phyloP scores from a whole-genome alignment of 2,888 invertebrate genomes.

The Sinohyriopsis cumingii region DNA sequence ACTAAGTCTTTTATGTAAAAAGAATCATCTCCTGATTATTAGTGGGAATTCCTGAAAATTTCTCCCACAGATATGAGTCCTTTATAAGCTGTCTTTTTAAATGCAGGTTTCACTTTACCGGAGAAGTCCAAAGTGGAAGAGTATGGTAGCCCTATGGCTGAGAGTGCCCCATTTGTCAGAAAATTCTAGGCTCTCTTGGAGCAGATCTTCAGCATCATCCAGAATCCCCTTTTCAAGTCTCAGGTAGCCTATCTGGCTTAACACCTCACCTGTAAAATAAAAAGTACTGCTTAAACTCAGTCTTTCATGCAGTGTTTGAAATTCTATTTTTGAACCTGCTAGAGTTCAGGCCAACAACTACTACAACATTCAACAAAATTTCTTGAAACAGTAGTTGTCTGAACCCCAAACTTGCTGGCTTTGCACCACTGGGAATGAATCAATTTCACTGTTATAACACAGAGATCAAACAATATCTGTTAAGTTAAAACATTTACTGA shows the following conservation, averaged over 20 bases:
- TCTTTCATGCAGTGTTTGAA: neutral
- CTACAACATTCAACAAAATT: neutral
- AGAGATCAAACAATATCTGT: no score
- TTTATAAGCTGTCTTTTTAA: neutral
- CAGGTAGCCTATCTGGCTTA: conserved; percentile 54
- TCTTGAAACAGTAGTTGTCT: neutral
- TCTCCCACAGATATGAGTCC: no score
- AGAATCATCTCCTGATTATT: no score
- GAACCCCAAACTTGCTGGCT: no score
- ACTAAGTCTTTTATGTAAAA: no score
- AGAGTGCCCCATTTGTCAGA: conserved; percentile 46
- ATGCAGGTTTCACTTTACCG: conserved; percentile 31
- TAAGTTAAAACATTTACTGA: no score
- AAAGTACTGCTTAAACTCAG: neutral
- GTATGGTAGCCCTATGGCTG: conserved; percentile 44
- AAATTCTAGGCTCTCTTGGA: conserved; percentile 54
- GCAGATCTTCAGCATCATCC: conserved; percentile 54
- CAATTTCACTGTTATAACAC: no score
- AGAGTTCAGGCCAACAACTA: neutral
- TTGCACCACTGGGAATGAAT: no score
- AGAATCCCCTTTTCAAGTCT: conserved; percentile 45
- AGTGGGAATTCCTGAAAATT: no score
- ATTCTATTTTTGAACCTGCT: neutral
- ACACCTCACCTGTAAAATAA: conserved; percentile 48
- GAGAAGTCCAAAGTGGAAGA: conserved; percentile 52